Percentiles rank a stretch among this genome's conserved stretches.
phyloP scores from a whole-genome alignment of 2,113 vertebrate genomes.

The Mormoops blainvillei region DNA sequence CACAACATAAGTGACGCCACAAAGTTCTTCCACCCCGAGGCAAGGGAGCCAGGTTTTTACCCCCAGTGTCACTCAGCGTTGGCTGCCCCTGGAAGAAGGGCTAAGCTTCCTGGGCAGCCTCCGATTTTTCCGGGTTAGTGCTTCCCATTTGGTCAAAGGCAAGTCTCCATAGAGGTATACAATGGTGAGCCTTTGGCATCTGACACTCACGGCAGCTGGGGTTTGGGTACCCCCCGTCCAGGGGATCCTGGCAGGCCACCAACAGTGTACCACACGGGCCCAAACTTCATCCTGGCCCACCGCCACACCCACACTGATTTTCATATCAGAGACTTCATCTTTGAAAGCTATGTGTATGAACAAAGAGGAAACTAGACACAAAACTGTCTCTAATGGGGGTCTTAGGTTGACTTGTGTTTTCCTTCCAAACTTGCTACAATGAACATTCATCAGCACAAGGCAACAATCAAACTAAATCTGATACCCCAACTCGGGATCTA shows the following conservation, averaged over 20 bases:
- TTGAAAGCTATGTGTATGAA: background rate
- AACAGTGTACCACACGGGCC: background rate
- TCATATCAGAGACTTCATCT: background rate
- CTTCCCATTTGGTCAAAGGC: background rate
- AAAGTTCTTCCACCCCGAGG: background rate
- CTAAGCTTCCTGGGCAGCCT: background rate
- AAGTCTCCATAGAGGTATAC: background rate
- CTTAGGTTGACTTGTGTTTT: background rate
- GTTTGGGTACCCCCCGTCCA: rapidly evolving
- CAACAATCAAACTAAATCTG: background rate
- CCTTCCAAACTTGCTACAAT: background rate
- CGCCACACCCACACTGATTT: background rate
- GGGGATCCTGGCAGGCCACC: background rate
- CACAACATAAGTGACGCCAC: background rate
- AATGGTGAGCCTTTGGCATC: background rate
- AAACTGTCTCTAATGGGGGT: background rate
- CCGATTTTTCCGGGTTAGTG: background rate
- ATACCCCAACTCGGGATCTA: background rate
- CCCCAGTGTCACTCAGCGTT: background rate
- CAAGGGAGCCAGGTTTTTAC: background rate
- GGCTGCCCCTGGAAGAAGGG: background rate
- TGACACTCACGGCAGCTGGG: background rate
- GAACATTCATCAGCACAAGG: background rate
- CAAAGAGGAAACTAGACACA: background rate
- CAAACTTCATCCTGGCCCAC: background rate